These are phyloP conservation scores for Hippotragus niger DNA, from an alignment of 2,113 vertebrate genomes.

Conservation along the genomic window DNA sequence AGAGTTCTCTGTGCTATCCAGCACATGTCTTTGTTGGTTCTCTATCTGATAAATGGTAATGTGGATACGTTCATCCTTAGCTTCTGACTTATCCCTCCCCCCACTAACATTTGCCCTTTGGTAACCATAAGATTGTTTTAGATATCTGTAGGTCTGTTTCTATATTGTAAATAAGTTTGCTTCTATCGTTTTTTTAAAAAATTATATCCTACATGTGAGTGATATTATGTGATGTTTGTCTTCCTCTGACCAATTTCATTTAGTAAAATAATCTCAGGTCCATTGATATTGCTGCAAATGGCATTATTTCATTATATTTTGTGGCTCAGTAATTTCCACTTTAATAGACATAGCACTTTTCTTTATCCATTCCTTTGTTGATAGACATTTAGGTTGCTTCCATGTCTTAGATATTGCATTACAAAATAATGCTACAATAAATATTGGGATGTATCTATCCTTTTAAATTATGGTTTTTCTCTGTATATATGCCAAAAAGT, in stretches of 20 bases:
- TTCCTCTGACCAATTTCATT: not conserved
- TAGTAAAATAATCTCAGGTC: not conserved
- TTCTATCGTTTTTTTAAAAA: not conserved
- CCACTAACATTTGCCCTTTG: not conserved
- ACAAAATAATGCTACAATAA: not conserved
- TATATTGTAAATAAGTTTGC: not conserved
- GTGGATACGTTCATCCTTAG: not conserved
- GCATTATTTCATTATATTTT: not conserved
- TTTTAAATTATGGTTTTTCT: not conserved
- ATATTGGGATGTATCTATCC: not conserved
- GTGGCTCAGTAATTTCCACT: not conserved
- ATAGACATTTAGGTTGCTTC: not conserved
- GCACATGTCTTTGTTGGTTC: not conserved
- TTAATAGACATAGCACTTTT: not conserved
- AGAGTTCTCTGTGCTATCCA: not conserved
- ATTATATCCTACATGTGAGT: not conserved
- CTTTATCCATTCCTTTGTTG: not conserved
- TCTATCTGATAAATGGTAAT: not conserved
- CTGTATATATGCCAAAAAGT: not conserved
- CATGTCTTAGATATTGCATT: not conserved
- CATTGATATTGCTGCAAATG: not conserved
- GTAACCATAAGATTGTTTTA: not conserved
- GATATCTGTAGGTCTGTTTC: not conserved
- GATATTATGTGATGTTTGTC: not conserved
- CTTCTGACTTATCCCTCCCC: not conserved